Evolutionary conservation across 1,140 invertebrate genomes (phyloP).

Genomic region (Drosophila nigrodunni): DNA sequence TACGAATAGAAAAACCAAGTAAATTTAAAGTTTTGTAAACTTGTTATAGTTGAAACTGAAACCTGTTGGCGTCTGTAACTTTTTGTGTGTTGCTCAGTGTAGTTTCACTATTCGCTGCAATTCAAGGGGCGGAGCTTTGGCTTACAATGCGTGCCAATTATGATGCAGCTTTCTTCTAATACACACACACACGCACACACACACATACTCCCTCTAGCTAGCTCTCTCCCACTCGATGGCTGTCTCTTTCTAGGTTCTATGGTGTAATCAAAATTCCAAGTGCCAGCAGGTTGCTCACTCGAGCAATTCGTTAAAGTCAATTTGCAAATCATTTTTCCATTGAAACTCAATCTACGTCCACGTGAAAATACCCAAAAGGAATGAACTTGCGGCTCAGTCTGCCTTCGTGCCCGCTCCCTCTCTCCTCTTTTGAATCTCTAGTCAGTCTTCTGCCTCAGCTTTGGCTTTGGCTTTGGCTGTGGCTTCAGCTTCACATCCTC

Average conservation of each 20-base stretch:
- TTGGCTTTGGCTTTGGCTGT: constrained; percentile 4
- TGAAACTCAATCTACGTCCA: constrained; percentile 83
- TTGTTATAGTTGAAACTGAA: neutral
- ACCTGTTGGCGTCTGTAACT: neutral
- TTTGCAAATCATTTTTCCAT: constrained; percentile 84
- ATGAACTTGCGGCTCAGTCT: constrained; percentile 32
- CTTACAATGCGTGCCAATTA: constrained; percentile 76
- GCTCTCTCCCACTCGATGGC: constrained; percentile 2
- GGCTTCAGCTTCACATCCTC: constrained; percentile 13
- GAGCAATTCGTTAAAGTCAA: constrained; percentile 84
- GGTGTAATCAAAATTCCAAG: constrained; percentile 81
- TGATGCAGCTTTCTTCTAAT: constrained; percentile 51
- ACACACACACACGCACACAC: neutral
- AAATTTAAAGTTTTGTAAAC: too few relatives aligned
- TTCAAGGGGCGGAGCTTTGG: constrained; percentile 15
- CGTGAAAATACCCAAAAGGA: constrained; percentile 79
- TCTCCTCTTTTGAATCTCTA: constrained; percentile 9
- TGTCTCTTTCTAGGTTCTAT: constrained; percentile 38
- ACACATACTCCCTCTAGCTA: constrained; percentile 1
- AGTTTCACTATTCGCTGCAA: constrained; percentile 31
- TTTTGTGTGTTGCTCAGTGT: constrained; percentile 39
- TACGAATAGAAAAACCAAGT: neutral
- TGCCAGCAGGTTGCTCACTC: constrained; percentile 64
- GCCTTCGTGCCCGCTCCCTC: neutral
- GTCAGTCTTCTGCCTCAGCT: neutral